Percentiles rank a stretch among this genome's conserved stretches.
Conservation (phyloP, 2,888 invertebrate species). For the Lasioglossum leucozonium region DNA sequence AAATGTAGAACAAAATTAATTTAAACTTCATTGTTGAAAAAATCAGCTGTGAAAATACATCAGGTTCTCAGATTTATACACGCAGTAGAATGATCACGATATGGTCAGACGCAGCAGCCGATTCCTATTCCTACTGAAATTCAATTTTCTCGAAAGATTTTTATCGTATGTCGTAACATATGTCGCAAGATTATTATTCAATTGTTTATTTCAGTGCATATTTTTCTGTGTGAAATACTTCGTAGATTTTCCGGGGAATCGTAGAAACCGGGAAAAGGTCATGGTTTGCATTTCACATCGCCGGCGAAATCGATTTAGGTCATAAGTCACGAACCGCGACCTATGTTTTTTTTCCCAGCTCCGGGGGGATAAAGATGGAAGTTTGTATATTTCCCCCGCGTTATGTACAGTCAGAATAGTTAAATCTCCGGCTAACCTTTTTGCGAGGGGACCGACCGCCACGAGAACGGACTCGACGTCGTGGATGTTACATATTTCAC, state of each 20-base stretch:
- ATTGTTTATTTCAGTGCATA: neutral
- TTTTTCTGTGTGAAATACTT: neutral
- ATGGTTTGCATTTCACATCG: neutral
- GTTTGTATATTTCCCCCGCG: constrained; percentile 8
- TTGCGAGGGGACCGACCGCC: constrained; percentile 15
- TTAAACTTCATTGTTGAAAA: too few species aligned
- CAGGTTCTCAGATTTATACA: neutral
- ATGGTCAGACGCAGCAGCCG: neutral
- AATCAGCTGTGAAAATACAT: neutral
- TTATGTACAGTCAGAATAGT: constrained; percentile 34
- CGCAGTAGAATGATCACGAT: neutral
- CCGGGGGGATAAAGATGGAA: neutral
- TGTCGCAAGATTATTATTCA: too few species aligned
- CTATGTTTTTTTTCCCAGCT: neutral
- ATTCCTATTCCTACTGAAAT: neutral
- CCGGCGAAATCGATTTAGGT: constrained; percentile 6
- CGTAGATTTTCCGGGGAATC: neutral
- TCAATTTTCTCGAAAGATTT: neutral
- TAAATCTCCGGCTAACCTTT: constrained; percentile 37
- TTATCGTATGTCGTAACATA: too few species aligned
- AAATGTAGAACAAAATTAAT: too few species aligned
- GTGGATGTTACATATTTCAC: constrained; percentile 65
- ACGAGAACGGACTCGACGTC: constrained; percentile 32
- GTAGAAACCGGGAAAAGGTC: neutral
- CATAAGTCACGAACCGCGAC: neutral